Percentiles rank a stretch among this genome's conserved stretches.
Evolutionary conservation across 1,140 invertebrate genomes (phyloP).

Genomic region (Ceratosolen fusciceps): DNA sequence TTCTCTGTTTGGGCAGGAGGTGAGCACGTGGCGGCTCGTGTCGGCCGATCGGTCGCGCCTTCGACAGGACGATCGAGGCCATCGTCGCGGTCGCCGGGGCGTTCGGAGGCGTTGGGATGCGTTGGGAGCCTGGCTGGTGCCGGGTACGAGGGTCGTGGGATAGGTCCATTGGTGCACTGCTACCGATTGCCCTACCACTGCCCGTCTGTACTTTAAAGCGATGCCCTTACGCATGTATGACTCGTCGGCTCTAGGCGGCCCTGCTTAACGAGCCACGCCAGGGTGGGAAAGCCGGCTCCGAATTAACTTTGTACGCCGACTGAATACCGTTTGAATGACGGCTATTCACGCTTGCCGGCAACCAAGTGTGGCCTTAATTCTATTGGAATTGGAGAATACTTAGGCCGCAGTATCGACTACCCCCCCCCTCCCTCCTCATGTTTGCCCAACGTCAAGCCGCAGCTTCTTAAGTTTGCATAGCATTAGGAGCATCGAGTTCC

Average conservation of each 20-base stretch:
- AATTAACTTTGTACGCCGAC: slow-evolving; percentile 24
- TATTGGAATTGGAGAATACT: slow-evolving; percentile 9
- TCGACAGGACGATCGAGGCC: slow-evolving; percentile 16
- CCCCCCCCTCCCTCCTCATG: too few species aligned
- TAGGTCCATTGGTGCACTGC: neutral
- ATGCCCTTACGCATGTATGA: neutral
- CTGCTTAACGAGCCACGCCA: neutral
- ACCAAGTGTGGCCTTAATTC: neutral
- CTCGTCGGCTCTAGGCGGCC: neutral
- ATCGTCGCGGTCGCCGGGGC: slow-evolving; percentile 45
- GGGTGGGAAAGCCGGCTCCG: slow-evolving; percentile 8
- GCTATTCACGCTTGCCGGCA: neutral
- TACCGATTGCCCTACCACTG: neutral
- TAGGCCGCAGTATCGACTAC: neutral
- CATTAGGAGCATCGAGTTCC: neutral
- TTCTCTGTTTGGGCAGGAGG: slow-evolving; percentile 58
- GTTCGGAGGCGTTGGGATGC: too few species aligned
- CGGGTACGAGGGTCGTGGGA: slow-evolving; percentile 1
- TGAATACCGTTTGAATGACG: neutral
- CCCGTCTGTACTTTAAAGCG: neutral
- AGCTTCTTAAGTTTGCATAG: neutral
- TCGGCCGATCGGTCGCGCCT: slow-evolving; percentile 28
- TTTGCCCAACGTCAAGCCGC: neutral
- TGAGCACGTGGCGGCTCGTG: slow-evolving; percentile 59
- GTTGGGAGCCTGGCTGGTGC: neutral